Evolutionary conservation across 2,888 invertebrate species (phyloP), one percentile per base, ranked within the genome.

Genomic region (Acanthosepion lycidas): DNA sequence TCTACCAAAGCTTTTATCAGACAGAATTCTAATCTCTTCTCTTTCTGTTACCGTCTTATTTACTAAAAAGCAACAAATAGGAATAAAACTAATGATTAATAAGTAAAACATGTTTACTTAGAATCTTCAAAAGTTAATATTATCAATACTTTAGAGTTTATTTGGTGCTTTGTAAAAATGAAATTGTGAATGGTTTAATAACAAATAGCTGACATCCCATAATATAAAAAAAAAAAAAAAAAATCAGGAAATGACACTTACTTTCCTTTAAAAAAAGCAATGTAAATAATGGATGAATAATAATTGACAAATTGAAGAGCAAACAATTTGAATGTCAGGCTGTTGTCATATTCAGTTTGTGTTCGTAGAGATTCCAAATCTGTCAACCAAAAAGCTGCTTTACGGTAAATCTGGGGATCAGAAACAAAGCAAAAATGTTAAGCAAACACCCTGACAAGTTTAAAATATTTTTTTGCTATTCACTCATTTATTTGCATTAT

Each of bases 261-360:
- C 97, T 97, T 97, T 97, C 99, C 99, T 98, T 99, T 99, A 97
- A 99, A 99, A 97, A 99, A 99, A 0, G 99, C 99, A 96, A 99
- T 99, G 97, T 99, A 99, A 98, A 99, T 99, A 97, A 99, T 99
- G 6, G 99, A 99, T 26, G 99, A 98, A 98, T 99, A 99, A 97
- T 99, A 99, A 97, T 99, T 99, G 95, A 99, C 99, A 97, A 99
- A 99, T 98, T 99, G 99, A 48, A 99, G 98, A 0, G 99, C 98
- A 97, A 99, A 99, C 96, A 99, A 99, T 98, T 99, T 99, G 94
- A 99, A 98, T 0, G 99, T 99, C 94, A 99, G 98, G 0, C 99
- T 99, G 97, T 99, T 99, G 97, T 99, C 99, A 97, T 99, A 99
- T 97, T 99, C 99, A 0, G 99, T 98, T 98, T 99, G 99, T 0